phyloP scores from a whole-genome alignment of 1,140 invertebrate genomes.

The Parasteatoda tepidariorum region DNA sequence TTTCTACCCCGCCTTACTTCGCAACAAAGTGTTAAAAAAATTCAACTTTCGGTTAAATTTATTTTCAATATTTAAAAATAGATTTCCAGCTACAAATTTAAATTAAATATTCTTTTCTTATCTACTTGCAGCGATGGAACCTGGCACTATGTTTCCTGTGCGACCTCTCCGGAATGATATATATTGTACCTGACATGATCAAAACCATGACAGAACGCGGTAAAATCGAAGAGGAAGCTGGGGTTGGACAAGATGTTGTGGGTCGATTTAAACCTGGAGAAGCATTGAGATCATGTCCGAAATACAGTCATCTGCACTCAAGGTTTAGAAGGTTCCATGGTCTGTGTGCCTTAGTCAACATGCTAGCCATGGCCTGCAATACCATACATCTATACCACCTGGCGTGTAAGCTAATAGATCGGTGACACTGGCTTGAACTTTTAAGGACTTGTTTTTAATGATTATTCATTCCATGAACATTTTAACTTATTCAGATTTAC shows the following conservation, averaged over 20 bases:
- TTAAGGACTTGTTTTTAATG: not conserved
- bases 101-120: too few species aligned
- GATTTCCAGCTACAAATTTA: too few species aligned
- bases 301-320: conserved; percentile 77
- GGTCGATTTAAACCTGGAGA: conserved; percentile 75
- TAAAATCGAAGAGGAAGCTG: conserved; percentile 76
- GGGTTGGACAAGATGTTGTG: conserved; percentile 76
- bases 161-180: conserved; percentile 77
- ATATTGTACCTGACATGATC: conserved; percentile 77
- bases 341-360: conserved; percentile 78
- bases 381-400: conserved; percentile 78
- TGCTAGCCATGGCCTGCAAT: conserved; percentile 78
- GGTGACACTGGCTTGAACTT: not conserved
- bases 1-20: too few species aligned
- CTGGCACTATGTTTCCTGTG: conserved; percentile 77
- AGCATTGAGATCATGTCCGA: conserved; percentile 74
- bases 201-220: conserved; percentile 66
- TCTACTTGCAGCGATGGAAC: conserved; percentile 75
- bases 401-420: conserved; percentile 64
- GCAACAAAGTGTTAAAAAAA: too few species aligned
- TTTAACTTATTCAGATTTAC: not conserved
- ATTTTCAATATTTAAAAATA: too few species aligned
- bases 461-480: not conserved
- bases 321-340: conserved; percentile 78
- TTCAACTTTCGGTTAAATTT: too few species aligned